These are phyloP conservation scores for Oxyscelio sp. DNA, from an alignment of 2,888 invertebrate genomes.

Conservation along the genomic window DNA sequence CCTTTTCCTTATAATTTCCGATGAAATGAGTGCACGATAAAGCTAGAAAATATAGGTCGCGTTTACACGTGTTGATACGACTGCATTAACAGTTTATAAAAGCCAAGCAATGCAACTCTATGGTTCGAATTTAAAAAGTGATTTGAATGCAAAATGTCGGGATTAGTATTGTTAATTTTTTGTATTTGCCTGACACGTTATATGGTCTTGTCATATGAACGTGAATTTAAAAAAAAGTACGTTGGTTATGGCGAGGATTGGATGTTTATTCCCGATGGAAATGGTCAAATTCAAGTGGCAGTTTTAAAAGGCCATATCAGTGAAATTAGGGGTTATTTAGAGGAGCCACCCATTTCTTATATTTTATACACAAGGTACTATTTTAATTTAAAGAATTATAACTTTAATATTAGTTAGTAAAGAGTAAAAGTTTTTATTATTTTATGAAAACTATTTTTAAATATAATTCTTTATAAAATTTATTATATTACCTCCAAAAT, in stretches of 20 bases:
- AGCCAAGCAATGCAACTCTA: conserved; percentile 24
- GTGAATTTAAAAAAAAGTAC: conserved; percentile 83
- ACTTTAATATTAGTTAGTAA: too few species aligned
- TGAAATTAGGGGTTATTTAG: conserved; percentile 79
- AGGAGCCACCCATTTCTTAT: conserved; percentile 81
- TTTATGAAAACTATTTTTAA: conserved; percentile 77
- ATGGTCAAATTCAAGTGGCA: conserved; percentile 86
- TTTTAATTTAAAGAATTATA: too few species aligned
- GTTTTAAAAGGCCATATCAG: conserved; percentile 83
- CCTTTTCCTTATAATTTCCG: conserved; percentile 62
- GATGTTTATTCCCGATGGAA: conserved; percentile 88
- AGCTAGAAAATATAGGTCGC: conserved; percentile 54
- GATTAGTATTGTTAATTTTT: background rate
- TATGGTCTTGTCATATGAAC: conserved; percentile 66
- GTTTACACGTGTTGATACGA: conserved; percentile 50
- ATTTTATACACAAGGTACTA: conserved; percentile 85
- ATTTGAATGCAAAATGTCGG: conserved; percentile 26
- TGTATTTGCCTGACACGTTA: background rate
- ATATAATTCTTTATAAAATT: too few species aligned
- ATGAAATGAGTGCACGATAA: conserved; percentile 61
- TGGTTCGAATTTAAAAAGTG: conserved; percentile 10
- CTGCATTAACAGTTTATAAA: conserved; percentile 41
- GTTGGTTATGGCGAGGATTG: conserved; percentile 87
- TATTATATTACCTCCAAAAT: too few species aligned
- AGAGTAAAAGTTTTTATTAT: conserved; percentile 27